A percentile compares a stretch with the other conserved stretches of the same genome.
Conservation (phyloP, 2,797 vertebrate species). For the Spea hammondii region DNA sequence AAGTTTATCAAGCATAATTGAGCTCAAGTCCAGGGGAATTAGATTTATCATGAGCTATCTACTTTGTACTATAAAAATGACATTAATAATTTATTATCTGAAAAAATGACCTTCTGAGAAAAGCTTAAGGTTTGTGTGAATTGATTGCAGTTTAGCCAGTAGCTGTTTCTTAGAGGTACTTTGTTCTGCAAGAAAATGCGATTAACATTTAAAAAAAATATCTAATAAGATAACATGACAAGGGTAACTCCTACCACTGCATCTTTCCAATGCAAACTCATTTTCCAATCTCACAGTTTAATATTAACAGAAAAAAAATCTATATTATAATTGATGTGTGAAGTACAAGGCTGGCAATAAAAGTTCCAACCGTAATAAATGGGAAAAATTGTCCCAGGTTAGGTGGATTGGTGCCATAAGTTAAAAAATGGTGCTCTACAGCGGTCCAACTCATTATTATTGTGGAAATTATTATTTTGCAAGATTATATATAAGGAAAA, state of each 20-base stretch:
- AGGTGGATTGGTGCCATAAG: slow-evolving; percentile 19
- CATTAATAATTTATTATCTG: slow-evolving; percentile 30
- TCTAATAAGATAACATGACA: slow-evolving; percentile 26
- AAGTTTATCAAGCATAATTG: background rate
- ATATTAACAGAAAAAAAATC: slow-evolving; percentile 36
- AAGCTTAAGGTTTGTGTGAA: background rate
- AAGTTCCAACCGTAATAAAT: background rate
- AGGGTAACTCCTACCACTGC: slow-evolving; percentile 3
- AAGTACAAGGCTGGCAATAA: background rate
- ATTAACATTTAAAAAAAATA: slow-evolving; percentile 26
- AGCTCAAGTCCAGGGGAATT: background rate
- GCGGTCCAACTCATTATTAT: too few relatives aligned
- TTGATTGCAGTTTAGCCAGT: slow-evolving; percentile 15
- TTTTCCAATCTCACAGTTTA: slow-evolving; percentile 37
- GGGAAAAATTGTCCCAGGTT: background rate
- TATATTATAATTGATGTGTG: background rate
- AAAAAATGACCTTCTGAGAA: slow-evolving; percentile 26
- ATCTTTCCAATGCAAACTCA: slow-evolving; percentile 20
- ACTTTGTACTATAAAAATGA: slow-evolving; percentile 9
- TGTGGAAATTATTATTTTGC: too few relatives aligned
- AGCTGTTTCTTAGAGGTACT: slow-evolving; percentile 19
- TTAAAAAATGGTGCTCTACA: background rate
- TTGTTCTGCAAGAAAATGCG: background rate
- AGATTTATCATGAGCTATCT: slow-evolving; percentile 11
- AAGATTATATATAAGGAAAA: too few relatives aligned